These are phyloP conservation scores for Alsophila aescularia DNA, from an alignment of 2,888 invertebrate genomes.

Conservation along the genomic window DNA sequence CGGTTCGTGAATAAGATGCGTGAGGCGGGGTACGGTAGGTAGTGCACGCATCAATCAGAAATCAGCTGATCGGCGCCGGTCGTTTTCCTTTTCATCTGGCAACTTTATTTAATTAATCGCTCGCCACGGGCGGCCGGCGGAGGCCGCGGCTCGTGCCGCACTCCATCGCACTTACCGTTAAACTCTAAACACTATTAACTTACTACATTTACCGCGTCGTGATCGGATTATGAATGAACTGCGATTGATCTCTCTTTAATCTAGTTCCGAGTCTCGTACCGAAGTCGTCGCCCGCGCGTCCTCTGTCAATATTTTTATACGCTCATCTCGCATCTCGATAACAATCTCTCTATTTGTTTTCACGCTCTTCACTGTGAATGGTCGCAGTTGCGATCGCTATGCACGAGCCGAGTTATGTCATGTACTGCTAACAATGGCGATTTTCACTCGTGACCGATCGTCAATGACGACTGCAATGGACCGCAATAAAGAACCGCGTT, in stretches of 20 bases:
- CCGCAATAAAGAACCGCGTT: slow-evolving; percentile 63
- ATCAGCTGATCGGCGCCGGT: slow-evolving; percentile 75
- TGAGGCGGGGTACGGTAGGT: slow-evolving; percentile 54
- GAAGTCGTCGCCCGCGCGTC: slow-evolving; percentile 38
- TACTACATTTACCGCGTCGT: slow-evolving; percentile 53
- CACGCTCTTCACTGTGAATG: slow-evolving; percentile 41
- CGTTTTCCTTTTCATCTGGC: slow-evolving; percentile 77
- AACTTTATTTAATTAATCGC: slow-evolving; percentile 76
- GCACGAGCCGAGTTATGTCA: slow-evolving; percentile 66
- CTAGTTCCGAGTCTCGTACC: slow-evolving; percentile 47
- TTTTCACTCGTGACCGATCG: slow-evolving; percentile 63
- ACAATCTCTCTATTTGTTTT: slow-evolving; percentile 58
- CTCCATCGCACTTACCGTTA: slow-evolving; percentile 48
- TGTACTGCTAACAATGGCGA: slow-evolving; percentile 62
- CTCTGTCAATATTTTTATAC: slow-evolving; percentile 44
- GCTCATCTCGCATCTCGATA: slow-evolving; percentile 45
- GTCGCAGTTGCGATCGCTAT: slow-evolving; percentile 50
- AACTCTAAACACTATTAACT: slow-evolving; percentile 58
- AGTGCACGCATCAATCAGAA: slow-evolving; percentile 68
- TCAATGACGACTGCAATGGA: slow-evolving; percentile 66
- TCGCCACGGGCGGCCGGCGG: slow-evolving; percentile 68
- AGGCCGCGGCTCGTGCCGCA: slow-evolving; percentile 42
- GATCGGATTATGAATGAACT: slow-evolving; percentile 71
- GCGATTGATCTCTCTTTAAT: slow-evolving; percentile 56
- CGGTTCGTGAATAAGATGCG: slow-evolving; percentile 62